These are phyloP conservation scores for Danio aesculapii DNA, from an alignment of 2,797 vertebrate genomes.

Conservation along the genomic window DNA sequence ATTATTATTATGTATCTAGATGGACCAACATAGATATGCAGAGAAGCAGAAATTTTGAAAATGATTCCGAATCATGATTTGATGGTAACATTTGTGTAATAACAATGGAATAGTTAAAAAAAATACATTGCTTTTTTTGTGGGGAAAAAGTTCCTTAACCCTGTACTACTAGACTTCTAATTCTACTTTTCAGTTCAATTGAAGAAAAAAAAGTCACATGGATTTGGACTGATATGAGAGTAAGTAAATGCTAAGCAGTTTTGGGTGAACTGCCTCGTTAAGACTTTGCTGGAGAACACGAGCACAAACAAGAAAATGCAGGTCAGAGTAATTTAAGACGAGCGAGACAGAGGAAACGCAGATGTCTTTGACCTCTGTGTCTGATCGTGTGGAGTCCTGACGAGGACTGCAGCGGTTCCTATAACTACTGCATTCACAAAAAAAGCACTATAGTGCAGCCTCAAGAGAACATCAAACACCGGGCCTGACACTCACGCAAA, in stretches of 20 bases:
- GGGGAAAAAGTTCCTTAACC: no score
- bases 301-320: conserved; percentile 6
- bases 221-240: no score
- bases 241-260: not conserved
- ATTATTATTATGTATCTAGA: no score
- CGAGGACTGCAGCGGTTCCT: conserved; percentile 58
- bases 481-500: conserved; percentile 31
- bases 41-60: no score
- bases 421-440: conserved; percentile 67
- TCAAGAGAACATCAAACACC: conserved; percentile 57
- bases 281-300: not conserved
- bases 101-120: no score
- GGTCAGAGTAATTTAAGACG: conserved; percentile 29
- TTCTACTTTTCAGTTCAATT: not conserved
- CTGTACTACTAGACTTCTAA: not conserved
- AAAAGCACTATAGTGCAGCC: conserved; percentile 17
- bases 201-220: not conserved
- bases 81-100: no score
- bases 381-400: conserved; percentile 46
- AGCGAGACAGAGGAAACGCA: not conserved
- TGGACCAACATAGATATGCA: no score
- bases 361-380: conserved; percentile 54
- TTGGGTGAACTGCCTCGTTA: conserved; percentile 4
- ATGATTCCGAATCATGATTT: no score
- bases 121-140: no score